A percentile compares a stretch with the other conserved stretches of the same genome.
phyloP scores from a whole-genome alignment of 2,888 invertebrate species.

The Drosophila subsilvestris region DNA sequence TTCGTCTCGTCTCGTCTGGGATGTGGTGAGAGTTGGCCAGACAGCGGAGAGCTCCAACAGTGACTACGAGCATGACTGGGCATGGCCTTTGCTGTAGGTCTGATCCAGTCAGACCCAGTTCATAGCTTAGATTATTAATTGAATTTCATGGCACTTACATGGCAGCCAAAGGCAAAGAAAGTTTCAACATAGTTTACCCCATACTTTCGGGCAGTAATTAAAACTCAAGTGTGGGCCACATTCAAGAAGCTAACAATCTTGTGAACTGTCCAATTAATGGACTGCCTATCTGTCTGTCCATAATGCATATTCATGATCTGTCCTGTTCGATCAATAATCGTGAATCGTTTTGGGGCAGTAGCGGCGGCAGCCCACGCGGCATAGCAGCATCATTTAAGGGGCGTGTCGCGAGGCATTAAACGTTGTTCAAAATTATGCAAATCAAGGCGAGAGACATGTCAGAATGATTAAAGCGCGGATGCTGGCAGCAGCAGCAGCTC shows the following conservation, averaged over 20 bases:
- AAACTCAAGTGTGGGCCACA: constrained; percentile 38
- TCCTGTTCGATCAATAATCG: constrained; percentile 26
- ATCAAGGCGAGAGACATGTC: constrained; percentile 47
- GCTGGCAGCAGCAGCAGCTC: constrained; percentile 17
- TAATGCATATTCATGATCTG: constrained; percentile 72
- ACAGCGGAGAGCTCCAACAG: constrained; percentile 22
- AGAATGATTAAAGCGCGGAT: constrained; percentile 45
- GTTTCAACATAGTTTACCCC: not conserved
- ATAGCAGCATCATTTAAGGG: constrained; percentile 28
- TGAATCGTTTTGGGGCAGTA: constrained; percentile 16
- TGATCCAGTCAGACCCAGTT: constrained; percentile 23
- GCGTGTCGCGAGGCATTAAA: constrained; percentile 61
- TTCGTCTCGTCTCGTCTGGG: constrained; percentile 47
- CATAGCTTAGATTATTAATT: constrained; percentile 50
- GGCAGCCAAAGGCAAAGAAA: constrained; percentile 27
- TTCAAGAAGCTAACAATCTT: constrained; percentile 72
- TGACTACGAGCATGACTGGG: constrained; percentile 28
- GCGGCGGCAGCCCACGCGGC: constrained; percentile 25
- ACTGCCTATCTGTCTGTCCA: constrained; percentile 17
- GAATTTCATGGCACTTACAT: constrained; percentile 51
- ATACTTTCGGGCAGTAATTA: constrained; percentile 16
- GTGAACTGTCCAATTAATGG: constrained; percentile 72
- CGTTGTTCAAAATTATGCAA: constrained; percentile 64
- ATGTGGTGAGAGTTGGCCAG: constrained; percentile 23
- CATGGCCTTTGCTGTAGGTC: constrained; percentile 40